A percentile compares a stretch with the other conserved stretches of the same genome.
These are phyloP conservation scores for Auanema freiburgensis DNA, from an alignment of 2,888 invertebrate genomes.

Conservation along the genomic window DNA sequence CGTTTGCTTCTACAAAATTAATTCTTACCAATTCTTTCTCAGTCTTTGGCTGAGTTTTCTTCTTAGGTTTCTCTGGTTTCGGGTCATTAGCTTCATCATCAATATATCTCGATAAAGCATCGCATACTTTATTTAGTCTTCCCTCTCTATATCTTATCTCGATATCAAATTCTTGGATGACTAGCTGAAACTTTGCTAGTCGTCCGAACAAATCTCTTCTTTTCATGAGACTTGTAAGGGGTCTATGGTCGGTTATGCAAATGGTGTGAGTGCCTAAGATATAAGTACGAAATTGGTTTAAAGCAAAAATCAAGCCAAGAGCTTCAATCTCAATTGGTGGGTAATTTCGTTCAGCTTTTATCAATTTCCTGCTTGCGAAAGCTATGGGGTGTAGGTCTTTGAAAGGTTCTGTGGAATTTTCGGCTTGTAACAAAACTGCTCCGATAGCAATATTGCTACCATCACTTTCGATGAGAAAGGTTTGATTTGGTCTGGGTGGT, in stretches of 20 bases:
- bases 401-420: conserved; percentile 13
- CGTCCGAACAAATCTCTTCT: conserved; percentile 21
- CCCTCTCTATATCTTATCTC: conserved; percentile 36
- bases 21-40: background rate
- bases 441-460: conserved; percentile 28
- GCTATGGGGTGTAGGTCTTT: conserved; percentile 30
- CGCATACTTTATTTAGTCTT: conserved; percentile 27
- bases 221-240: conserved; percentile 19
- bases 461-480: conserved; percentile 29
- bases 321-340: conserved; percentile 28
- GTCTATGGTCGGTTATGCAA: conserved; percentile 24
- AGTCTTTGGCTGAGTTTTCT: background rate
- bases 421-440: conserved; percentile 22
- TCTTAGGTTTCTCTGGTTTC: background rate
- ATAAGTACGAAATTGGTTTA: conserved; percentile 25
- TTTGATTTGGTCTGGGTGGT: conserved; percentile 9
- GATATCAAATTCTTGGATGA: conserved; percentile 26
- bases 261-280: conserved; percentile 21
- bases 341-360: conserved; percentile 20
- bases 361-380: conserved; percentile 24
- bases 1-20: background rate
- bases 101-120: conserved; percentile 28
- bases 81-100: conserved; percentile 17
- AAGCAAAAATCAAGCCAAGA: conserved; percentile 19
- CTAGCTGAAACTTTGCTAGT: conserved; percentile 23